Percentiles rank a stretch among this genome's conserved stretches.
phyloP scores from a whole-genome alignment of 37 sponge, comb jelly and placozoan species.

The Geodia barretti region DNA sequence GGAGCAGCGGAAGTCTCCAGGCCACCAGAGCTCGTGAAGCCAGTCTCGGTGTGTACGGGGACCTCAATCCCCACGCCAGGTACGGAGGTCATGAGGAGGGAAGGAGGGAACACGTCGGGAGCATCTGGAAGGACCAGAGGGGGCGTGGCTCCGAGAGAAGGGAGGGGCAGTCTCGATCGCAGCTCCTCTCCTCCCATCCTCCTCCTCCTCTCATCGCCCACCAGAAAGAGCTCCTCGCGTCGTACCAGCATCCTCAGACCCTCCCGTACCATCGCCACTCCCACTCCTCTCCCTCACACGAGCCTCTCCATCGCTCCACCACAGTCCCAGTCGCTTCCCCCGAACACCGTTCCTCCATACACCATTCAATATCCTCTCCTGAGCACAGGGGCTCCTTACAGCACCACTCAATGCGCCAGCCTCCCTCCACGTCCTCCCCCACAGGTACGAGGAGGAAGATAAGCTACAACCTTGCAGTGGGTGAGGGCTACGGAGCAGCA shows the following conservation, averaged over 20 bases:
- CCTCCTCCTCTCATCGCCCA: conserved; percentile 4
- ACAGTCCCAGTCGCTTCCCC: neutral
- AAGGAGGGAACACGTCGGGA: conserved; percentile 9
- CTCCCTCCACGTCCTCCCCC: neutral
- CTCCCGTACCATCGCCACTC: conserved; percentile 24
- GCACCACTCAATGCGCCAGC: neutral
- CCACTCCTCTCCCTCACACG: neutral
- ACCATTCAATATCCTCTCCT: too few relatives aligned
- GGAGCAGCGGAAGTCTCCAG: neutral
- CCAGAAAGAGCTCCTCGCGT: neutral
- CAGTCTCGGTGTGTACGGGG: neutral
- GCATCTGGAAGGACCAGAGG: conserved; percentile 18
- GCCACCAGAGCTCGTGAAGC: neutral
- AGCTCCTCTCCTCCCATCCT: neutral
- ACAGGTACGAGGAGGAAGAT: neutral
- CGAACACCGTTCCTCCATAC: neutral
- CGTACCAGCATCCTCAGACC: neutral
- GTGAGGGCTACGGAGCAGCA: neutral
- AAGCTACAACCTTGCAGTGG: neutral
- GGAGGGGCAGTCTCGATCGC: neutral
- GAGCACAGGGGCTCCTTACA: neutral
- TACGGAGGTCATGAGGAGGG: neutral
- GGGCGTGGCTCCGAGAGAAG: neutral
- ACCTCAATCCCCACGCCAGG: neutral
- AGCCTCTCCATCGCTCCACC: neutral